Percentiles rank a stretch among this genome's conserved stretches.
phyloP scores from a whole-genome alignment of 1,140 invertebrate genomes.

The Drosophila albomicans region DNA sequence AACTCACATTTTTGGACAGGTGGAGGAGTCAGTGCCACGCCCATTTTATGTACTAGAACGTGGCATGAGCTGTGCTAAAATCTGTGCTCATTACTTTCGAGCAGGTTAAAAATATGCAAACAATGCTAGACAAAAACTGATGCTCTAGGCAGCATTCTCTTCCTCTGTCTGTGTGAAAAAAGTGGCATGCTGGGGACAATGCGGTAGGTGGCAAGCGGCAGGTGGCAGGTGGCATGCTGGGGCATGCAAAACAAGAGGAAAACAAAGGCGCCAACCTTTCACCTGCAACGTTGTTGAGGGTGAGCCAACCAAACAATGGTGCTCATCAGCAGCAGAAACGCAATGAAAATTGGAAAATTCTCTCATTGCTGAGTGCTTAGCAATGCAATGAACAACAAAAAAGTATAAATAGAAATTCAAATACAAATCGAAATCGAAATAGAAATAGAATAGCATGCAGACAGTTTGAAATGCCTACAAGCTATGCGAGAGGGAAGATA shows the following conservation, averaged over 20 bases:
- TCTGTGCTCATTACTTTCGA: conserved; percentile 57
- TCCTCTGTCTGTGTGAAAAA: not conserved
- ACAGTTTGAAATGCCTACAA: not conserved
- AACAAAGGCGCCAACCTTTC: conserved; percentile 53
- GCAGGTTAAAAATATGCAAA: conserved; percentile 70
- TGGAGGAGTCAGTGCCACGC: conserved; percentile 38
- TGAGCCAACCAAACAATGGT: conserved; percentile 61
- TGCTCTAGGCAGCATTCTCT: conserved; percentile 34
- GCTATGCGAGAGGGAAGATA: not conserved
- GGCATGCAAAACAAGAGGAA: conserved; percentile 14
- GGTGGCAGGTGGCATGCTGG: not conserved
- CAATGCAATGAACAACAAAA: conserved; percentile 39
- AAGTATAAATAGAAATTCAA: conserved; percentile 43
- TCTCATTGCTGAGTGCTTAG: conserved; percentile 32
- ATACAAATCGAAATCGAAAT: conserved; percentile 54
- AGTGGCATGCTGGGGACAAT: not conserved
- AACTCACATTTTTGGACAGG: conserved; percentile 22
- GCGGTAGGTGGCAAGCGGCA: not conserved
- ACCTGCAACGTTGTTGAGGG: conserved; percentile 39
- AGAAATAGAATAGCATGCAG: conserved; percentile 6
- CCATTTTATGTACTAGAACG: conserved; percentile 13
- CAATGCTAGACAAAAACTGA: conserved; percentile 63
- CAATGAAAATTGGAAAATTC: conserved; percentile 74
- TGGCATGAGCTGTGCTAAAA: conserved; percentile 26
- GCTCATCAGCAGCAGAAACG: conserved; percentile 75